Evolutionary conservation across 2,888 invertebrate genomes (phyloP), one percentile per base, ranked within the genome.

Genomic region (Acleris sparsana): DNA sequence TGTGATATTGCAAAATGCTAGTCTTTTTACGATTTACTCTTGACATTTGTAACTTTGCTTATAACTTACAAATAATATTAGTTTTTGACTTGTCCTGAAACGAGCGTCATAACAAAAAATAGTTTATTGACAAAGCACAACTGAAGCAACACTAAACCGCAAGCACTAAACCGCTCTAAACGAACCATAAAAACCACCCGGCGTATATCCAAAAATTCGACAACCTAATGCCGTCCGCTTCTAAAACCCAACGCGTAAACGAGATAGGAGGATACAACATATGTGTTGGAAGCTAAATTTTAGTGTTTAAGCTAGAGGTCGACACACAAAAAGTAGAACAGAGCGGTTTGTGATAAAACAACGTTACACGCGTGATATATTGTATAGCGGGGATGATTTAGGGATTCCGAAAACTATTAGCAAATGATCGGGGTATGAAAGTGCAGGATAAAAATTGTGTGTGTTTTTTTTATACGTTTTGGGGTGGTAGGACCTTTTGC

Each of bases 261-360:
- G 65, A 56, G 51, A 65, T 29, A 39, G 61, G 16, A 17, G 9
- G 51, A 61, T 33, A 16, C 6, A 49, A 29, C 49, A 6, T 39
- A 48, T 20, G 17, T 46, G 43, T 49, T 29, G 6, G 11, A 7
- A 17, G 17, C 6, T 16, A 44, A 20, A 46, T 49, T 39, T 17
- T 2, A 29, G 59, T 55, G n/a, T 11, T 29, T 25, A 39, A 17
- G 43, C 46, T 64, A 55, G 16, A n/a, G 5, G 46, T 25, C 7
- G 25, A 39, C 39, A 49, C 48, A 64, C 65, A 65, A 65, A 65
- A 65, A 65, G 60, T 61, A 60, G 56, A 65, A 60, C 61, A 61
- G 65, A 56, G 61, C 60, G 60, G 49, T 43, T 44, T 60, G 65
- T 52, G 65, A 61, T 65, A 65, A 65, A 65, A 65, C 65, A 65